Base-by-base conservation (phyloP, 2,888 invertebrate species). In the Graphium colonna region DNA sequence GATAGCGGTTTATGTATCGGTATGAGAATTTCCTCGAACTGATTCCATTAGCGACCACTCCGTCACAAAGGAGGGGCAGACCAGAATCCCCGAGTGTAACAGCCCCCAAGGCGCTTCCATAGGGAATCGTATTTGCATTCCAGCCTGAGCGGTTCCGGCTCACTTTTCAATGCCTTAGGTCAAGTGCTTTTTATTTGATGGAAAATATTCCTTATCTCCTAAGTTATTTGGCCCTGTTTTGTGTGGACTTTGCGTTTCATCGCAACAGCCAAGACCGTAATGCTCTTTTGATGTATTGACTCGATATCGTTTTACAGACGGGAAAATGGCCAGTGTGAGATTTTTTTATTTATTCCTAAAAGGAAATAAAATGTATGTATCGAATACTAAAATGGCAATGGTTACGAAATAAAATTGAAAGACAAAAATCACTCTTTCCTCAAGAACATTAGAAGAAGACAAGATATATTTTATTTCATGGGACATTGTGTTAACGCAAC, bases 101-200 rank as follows among this genome's bases (percentile, higher is more conserved):
- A 68, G 68, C 68, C 56, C 62, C 61, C 55, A 51, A 59, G 65
- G 67, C 70, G 70, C 70, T 62, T 69, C 71, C 65, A 71, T 74
- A 80, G 80, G 81, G 78, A 82, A 76, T 76, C 73, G 75, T 82
- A 83, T 83, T 83, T 82, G 80, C 81, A 82, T 83, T 79, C 74
- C 71, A 67, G 71, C 73, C 71, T 61, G 55, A 75, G 77, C 77
- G 82, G 79, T 82, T 77, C 70, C 73, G 75, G 74, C 76, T 77
- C 67, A 65, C 67, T 69, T 72, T 75, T 73, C 75, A 77, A 79
- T 75, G 77, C 68, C 67, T 59, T 62, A 69, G 76, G 81, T 79
- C 78, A 79, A 79, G 75, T 61, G 66, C 13, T 18, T 52, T 3
- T n/a, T 15, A 9, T 3, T 12, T 16, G 36, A 36, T 10, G 46